These are phyloP conservation scores for Festucalex cinctus DNA, from an alignment of 2,113 vertebrate species.

Conservation along the genomic window DNA sequence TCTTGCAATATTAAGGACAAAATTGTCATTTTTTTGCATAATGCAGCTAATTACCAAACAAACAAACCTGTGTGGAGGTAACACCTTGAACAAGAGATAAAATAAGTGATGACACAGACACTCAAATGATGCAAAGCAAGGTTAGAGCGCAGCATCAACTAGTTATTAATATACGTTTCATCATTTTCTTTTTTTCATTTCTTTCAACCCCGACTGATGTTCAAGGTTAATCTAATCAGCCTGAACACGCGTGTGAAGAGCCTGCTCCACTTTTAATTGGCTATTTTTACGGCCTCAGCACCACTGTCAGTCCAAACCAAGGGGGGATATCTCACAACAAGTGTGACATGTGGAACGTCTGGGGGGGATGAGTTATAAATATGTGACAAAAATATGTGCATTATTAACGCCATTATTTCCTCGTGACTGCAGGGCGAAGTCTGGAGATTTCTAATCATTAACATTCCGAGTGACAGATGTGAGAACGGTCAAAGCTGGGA, in stretches of 20 bases:
- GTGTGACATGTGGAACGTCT: conserved; percentile 77
- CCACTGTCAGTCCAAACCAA: conserved; percentile 81
- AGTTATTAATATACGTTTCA: conserved; percentile 69
- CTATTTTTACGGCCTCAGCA: conserved; percentile 81
- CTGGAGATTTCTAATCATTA: conserved; percentile 34
- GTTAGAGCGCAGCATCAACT: conserved; percentile 37
- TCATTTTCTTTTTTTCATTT: conserved; percentile 66
- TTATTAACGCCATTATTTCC: conserved; percentile 74
- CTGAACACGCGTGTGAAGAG: conserved; percentile 76
- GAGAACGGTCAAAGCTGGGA: conserved; percentile 18
- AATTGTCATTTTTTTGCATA: background rate
- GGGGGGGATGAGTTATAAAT: conserved; percentile 77
- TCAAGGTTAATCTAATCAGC: conserved; percentile 83
- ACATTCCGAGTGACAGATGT: conserved; percentile 21
- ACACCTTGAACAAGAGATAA: conserved; percentile 5
- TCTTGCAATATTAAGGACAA: background rate
- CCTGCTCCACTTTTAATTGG: conserved; percentile 80
- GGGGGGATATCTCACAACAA: conserved; percentile 75
- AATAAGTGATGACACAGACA: conserved; percentile 5
- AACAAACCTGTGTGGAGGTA: background rate
- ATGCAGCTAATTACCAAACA: background rate
- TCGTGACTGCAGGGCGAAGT: conserved; percentile 44
- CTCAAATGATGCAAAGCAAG: conserved; percentile 5
- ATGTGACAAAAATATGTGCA: conserved; percentile 77
- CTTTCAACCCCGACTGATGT: conserved; percentile 73